Evolutionary conservation across 2,888 invertebrate genomes (phyloP).

Genomic region (Phymatocera aterrima): DNA sequence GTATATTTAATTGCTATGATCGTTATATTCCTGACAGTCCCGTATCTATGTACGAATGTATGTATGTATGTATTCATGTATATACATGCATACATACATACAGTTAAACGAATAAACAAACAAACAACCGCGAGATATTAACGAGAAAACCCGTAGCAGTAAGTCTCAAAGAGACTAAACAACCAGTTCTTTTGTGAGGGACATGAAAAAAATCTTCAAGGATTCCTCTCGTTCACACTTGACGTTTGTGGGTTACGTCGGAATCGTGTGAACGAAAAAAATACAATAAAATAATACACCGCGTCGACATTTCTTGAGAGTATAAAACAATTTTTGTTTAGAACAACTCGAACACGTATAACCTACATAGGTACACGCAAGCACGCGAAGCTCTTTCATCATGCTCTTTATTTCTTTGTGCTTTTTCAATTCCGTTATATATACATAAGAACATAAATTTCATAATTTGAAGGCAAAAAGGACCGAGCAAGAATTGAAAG

Average conservation of each 20-base stretch:
- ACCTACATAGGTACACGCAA: too few relatives aligned
- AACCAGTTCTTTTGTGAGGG: not conserved
- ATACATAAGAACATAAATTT: too few relatives aligned
- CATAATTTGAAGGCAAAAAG: too few relatives aligned
- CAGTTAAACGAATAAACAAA: not conserved
- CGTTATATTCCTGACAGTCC: constrained; percentile 27
- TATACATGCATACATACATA: not conserved
- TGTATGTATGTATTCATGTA: not conserved
- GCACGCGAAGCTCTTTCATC: too few relatives aligned
- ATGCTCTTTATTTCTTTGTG: too few relatives aligned
- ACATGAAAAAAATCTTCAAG: not conserved
- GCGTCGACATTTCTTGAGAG: not conserved
- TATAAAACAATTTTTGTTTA: not conserved
- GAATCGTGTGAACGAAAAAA: not conserved
- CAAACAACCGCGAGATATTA: constrained; percentile 18
- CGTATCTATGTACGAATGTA: not conserved
- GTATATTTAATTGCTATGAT: constrained; percentile 14
- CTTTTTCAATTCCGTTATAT: too few relatives aligned
- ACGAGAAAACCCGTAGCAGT: not conserved
- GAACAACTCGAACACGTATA: too few relatives aligned
- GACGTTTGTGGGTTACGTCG: too few relatives aligned
- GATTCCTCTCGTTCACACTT: not conserved
- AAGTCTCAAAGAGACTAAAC: not conserved
- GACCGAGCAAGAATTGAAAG: too few relatives aligned
- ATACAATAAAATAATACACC: not conserved